Evolutionary conservation across 2,113 vertebrate species (phyloP).

Genomic region (Edolisoma coerulescens): DNA sequence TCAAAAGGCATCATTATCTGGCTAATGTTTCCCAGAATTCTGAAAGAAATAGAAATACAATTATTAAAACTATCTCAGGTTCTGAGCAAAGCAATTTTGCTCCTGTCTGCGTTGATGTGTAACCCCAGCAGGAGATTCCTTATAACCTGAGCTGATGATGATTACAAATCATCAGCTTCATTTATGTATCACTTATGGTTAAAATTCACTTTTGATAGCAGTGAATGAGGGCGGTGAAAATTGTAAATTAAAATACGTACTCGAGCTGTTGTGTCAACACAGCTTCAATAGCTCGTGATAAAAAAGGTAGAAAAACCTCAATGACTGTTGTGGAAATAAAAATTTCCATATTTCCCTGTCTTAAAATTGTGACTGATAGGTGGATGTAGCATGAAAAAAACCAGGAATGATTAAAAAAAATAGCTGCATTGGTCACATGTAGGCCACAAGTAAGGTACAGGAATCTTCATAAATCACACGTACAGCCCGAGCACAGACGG

Average conservation of each 20-base stretch:
- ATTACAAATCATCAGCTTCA: background rate
- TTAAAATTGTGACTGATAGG: background rate
- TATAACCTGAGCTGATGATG: background rate
- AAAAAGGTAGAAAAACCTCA: background rate
- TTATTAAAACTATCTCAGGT: background rate
- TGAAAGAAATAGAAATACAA: background rate
- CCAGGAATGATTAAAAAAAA: background rate
- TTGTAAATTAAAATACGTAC: background rate
- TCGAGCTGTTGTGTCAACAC: background rate
- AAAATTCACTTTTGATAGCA: background rate
- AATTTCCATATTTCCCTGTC: background rate
- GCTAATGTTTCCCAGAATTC: background rate
- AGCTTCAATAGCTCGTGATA: background rate
- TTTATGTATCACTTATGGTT: background rate
- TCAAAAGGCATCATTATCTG: background rate
- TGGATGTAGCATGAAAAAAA: background rate
- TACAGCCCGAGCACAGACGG: background rate
- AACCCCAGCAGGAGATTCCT: background rate
- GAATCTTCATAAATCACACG: constrained; percentile 1
- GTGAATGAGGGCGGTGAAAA: background rate
- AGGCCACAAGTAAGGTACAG: background rate
- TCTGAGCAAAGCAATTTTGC: background rate
- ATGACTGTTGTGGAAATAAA: background rate
- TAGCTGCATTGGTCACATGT: background rate
- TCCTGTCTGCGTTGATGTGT: background rate